Evolutionary conservation across 2,797 vertebrate genomes (phyloP).

Genomic region (Cygnus olor): DNA sequence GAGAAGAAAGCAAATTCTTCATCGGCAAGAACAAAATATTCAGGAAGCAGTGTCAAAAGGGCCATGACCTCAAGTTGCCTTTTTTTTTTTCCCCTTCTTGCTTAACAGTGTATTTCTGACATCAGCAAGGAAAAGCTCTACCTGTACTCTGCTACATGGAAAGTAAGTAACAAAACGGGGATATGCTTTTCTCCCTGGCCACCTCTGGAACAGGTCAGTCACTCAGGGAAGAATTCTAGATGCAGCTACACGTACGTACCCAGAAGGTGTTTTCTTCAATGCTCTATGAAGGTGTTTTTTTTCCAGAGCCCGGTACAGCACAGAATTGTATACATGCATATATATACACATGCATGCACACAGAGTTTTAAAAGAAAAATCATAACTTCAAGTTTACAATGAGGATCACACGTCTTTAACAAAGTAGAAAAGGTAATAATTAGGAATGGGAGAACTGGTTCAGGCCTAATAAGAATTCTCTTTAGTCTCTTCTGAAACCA

Average conservation of each 20-base stretch:
- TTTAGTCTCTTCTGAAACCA: not conserved
- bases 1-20: not conserved
- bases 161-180: not conserved
- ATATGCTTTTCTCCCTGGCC: not conserved
- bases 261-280: not conserved
- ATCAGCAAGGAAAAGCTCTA: not conserved
- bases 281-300: not conserved
- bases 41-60: not conserved
- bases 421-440: not conserved
- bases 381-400: not conserved
- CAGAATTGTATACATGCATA: not conserved
- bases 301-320: not conserved
- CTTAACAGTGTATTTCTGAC: not conserved
- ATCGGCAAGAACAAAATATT: not conserved
- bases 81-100: not conserved
- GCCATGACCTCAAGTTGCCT: not conserved
- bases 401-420: not conserved
- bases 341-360: accelerated
- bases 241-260: not conserved
- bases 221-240: not conserved
- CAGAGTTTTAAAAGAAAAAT: not conserved
- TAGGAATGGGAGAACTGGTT: not conserved
- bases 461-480: not conserved
- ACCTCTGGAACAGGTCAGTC: not conserved
- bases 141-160: accelerated